Conservation (phyloP, 23 tunicate genomes). For the Clavelina lepadiformis region DNA sequence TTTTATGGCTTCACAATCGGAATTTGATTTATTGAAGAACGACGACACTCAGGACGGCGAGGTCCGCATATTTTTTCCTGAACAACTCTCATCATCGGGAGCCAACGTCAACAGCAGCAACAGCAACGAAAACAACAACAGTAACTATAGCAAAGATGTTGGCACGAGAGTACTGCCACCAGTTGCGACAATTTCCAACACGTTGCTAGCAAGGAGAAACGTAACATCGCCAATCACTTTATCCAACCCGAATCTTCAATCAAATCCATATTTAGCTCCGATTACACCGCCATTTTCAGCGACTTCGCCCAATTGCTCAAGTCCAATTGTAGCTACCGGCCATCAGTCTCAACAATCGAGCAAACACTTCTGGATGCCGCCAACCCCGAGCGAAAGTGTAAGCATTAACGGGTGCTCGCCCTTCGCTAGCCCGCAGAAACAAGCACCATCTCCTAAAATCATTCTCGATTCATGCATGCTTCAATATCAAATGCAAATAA, state of each 20-base stretch:
- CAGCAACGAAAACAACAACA: conserved; percentile 44
- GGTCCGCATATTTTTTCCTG: conserved; percentile 1
- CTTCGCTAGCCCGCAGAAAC: conserved; percentile 83
- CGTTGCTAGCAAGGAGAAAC: conserved; percentile 13
- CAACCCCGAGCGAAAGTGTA: conserved; percentile 60
- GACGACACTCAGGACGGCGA: neutral
- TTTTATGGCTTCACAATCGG: conserved; percentile 26
- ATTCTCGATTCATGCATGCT: no score
- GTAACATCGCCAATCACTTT: conserved; percentile 50
- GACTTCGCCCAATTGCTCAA: conserved; percentile 27
- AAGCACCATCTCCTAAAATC: conserved; percentile 11
- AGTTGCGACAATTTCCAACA: conserved; percentile 11
- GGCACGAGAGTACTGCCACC: no score
- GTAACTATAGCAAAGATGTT: conserved; percentile 1
- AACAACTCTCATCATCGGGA: neutral
- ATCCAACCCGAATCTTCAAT: conserved; percentile 3
- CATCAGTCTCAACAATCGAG: no score
- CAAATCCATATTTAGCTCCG: conserved; percentile 20
- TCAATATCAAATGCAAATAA: no score
- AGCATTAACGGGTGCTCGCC: conserved; percentile 75
- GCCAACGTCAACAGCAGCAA: conserved; percentile 17
- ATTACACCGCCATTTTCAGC: conserved; percentile 66
- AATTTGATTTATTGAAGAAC: conserved; percentile 10
- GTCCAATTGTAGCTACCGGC: no score
- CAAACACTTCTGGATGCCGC: conserved; percentile 55